These are phyloP conservation scores for Panagrolaimus sp. DNA, from an alignment of 1,140 invertebrate genomes.

Conservation along the genomic window DNA sequence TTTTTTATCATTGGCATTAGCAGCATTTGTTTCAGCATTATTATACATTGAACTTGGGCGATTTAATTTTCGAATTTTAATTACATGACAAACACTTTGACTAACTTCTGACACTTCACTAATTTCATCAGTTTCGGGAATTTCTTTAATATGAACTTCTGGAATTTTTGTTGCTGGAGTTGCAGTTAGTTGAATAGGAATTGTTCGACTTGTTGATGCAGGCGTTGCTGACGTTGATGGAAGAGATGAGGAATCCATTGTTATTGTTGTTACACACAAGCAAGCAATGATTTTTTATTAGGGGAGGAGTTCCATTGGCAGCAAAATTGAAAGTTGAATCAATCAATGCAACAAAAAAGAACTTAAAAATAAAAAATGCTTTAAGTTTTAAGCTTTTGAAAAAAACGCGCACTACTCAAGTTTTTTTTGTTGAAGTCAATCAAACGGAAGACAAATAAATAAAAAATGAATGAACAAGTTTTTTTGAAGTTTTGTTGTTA, in stretches of 20 bases:
- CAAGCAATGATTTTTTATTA: no score
- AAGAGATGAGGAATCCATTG: neutral
- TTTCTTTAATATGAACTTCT: conserved; percentile 8
- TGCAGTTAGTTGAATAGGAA: neutral
- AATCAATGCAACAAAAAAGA: no score
- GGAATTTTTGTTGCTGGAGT: neutral
- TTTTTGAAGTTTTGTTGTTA: no score
- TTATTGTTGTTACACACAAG: no score
- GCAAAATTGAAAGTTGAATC: no score
- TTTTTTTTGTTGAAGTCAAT: no score
- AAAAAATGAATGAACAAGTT: no score
- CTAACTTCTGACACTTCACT: conserved; percentile 2
- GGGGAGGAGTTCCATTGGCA: no score
- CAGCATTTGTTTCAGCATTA: neutral
- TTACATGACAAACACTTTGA: conserved; percentile 3
- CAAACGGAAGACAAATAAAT: no score
- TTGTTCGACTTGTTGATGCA: neutral
- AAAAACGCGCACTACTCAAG: no score
- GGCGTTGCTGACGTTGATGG: neutral
- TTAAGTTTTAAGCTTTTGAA: no score
- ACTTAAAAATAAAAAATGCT: no score
- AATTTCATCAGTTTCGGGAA: neutral
- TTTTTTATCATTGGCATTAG: neutral
- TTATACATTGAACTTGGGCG: neutral
- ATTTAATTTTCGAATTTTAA: neutral